Base-by-base conservation (phyloP, 1,140 invertebrate genomes). In the Brachionus calyciflorus region DNA sequence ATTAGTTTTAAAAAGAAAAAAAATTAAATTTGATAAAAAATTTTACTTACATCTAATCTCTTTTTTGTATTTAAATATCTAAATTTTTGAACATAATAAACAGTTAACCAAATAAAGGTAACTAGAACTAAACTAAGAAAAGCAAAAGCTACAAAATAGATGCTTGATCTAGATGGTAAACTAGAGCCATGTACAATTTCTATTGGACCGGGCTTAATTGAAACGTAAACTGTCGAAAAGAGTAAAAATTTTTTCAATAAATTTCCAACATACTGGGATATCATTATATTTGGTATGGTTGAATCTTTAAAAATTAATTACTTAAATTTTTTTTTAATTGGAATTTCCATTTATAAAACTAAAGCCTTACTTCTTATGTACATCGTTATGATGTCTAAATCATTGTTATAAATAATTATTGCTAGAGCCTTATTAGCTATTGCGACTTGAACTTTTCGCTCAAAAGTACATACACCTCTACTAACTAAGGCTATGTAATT, bases 121-220 rank as follows among this genome's bases (percentile, higher is more conserved):
- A 73, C 51, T 14, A 73, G 46, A 21, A 73, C 33, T n/a, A 73
- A 44, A 49, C 28, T 51, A 24, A 55, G 28, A 37, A 73, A 55
- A 51, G 69, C 51, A 41, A 73, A 49, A 10, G 69, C 46, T 40
- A 73, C 69, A 51, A 73, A 73, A 40, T 51, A 73, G 19, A 73
- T 33, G 12, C 69, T 73, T 40, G 69, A 49, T 51, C 46, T 73
- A 9, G 69, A 55, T 14, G 69, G 69, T 10, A 73, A 40, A 51
- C n/a, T 51, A 10, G 19, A 17, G 4, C 19, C 30, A 12, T 73
- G 28, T n/a, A 73, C 19, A 37, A 30, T 37, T 19, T 73, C 69
- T 2, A 73, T 37, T 14, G 26, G 17, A 28, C 51, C 69, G 12
- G 46, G 69, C 21, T 73, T 55, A 21, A 73, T 51, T 37, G 46